These are phyloP conservation scores for Melanotaenia maccullochi DNA, from an alignment of 2,797 vertebrate genomes.

Conservation along the genomic window DNA sequence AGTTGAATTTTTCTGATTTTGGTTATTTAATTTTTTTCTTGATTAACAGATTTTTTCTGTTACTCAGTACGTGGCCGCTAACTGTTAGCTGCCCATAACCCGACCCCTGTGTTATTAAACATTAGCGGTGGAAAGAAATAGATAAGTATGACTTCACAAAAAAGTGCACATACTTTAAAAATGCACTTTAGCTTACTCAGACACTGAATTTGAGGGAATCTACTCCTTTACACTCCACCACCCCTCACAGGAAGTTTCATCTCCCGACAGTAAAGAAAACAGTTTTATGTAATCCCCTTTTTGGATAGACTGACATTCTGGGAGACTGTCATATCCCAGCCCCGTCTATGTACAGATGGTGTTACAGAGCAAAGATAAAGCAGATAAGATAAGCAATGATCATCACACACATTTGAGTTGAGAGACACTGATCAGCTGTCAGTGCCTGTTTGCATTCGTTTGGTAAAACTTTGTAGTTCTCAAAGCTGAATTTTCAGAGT, in stretches of 20 bases:
- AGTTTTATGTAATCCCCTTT: slow-evolving; percentile 4
- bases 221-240: neutral
- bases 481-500: slow-evolving; percentile 43
- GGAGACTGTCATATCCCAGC: slow-evolving; percentile 32
- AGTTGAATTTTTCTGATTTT: neutral
- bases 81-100: too few species aligned
- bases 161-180: neutral
- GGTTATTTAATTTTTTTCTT: neutral
- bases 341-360: slow-evolving; percentile 39
- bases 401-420: slow-evolving; percentile 48
- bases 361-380: slow-evolving; percentile 67
- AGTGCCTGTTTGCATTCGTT: slow-evolving; percentile 52
- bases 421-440: slow-evolving; percentile 48
- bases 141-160: neutral
- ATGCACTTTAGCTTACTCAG: neutral
- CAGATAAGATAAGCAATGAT: slow-evolving; percentile 55
- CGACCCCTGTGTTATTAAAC: too few species aligned
- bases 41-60: neutral
- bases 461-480: slow-evolving; percentile 32
- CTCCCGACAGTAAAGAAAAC: slow-evolving; percentile 13
- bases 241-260: slow-evolving; percentile 15
- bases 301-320: slow-evolving; percentile 4
- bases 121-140: neutral
- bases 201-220: neutral
- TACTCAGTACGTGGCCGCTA: neutral